A percentile compares a stretch with the other conserved stretches of the same genome.
phyloP scores from a whole-genome alignment of 1,140 invertebrate genomes.

The Cyphomyrmex costatus region DNA sequence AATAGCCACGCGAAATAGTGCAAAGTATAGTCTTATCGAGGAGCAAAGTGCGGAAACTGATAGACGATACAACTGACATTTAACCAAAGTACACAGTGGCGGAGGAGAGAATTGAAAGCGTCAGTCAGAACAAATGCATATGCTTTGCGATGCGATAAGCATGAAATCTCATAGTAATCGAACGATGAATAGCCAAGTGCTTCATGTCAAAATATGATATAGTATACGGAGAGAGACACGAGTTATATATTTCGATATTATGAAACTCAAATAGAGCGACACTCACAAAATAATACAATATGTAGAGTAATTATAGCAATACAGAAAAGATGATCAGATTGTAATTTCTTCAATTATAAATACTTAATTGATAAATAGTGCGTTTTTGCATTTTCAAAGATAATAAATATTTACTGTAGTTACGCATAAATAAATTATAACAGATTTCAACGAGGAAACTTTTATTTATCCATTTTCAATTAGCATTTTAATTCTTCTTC shows the following conservation, averaged over 20 bases:
- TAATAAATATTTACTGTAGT: too few relatives aligned
- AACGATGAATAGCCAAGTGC: conserved; percentile 17
- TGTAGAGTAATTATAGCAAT: too few relatives aligned
- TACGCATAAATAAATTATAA: too few relatives aligned
- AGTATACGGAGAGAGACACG: not conserved
- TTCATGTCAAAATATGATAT: not conserved
- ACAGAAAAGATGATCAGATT: too few relatives aligned
- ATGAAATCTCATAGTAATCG: not conserved
- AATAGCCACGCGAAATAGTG: conserved; percentile 23
- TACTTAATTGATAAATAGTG: too few relatives aligned
- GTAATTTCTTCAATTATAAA: too few relatives aligned
- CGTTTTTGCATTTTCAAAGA: too few relatives aligned
- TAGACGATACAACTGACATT: conserved; percentile 20
- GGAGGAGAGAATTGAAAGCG: conserved; percentile 22
- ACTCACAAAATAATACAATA: not conserved
- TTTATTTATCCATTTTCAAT: too few relatives aligned
- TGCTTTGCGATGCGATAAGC: not conserved
- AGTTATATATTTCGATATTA: not conserved
- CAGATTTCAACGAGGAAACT: too few relatives aligned
- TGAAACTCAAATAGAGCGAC: not conserved
- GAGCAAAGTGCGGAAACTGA: conserved; percentile 45
- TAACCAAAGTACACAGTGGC: conserved; percentile 11
- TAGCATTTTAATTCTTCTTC: too few relatives aligned
- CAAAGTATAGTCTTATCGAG: conserved; percentile 34
- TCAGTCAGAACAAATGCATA: not conserved